These are phyloP conservation scores for Nannoperca australis DNA, from an alignment of 2,797 vertebrate genomes.

Conservation along the genomic window DNA sequence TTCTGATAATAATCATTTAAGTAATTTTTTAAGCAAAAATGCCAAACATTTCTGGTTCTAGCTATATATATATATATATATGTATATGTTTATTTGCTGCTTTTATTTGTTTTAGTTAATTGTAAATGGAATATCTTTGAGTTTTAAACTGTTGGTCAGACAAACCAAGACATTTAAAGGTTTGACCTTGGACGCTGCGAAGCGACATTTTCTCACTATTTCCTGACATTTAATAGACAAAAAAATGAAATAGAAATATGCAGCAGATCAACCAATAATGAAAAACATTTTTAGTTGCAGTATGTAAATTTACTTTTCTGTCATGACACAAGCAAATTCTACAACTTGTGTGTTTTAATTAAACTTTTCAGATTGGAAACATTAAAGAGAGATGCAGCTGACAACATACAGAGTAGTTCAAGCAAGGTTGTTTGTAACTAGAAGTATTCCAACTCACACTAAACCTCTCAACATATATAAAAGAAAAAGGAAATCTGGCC, in stretches of 20 bases:
- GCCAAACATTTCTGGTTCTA: background rate
- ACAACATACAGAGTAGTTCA: background rate
- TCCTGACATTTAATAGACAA: background rate
- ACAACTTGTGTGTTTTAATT: background rate
- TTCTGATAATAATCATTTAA: background rate
- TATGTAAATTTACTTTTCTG: background rate
- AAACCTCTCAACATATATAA: background rate
- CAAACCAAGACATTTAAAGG: background rate
- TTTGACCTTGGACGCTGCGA: background rate
- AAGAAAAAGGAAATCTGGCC: background rate
- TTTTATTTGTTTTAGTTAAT: background rate
- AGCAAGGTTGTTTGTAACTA: background rate
- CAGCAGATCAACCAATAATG: background rate
- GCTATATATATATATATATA: too few relatives aligned
- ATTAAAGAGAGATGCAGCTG: background rate
- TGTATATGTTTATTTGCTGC: background rate
- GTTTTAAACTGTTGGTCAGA: background rate
- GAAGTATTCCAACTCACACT: slow-evolving; percentile 14
- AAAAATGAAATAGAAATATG: background rate
- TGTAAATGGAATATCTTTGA: background rate
- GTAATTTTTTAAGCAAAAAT: background rate
- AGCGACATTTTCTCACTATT: background rate
- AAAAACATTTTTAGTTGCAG: background rate
- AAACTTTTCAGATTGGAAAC: slow-evolving; percentile 7
- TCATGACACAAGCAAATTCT: background rate